phyloP scores from a whole-genome alignment of 2,113 vertebrate species.

The Macaca nemestrina region DNA sequence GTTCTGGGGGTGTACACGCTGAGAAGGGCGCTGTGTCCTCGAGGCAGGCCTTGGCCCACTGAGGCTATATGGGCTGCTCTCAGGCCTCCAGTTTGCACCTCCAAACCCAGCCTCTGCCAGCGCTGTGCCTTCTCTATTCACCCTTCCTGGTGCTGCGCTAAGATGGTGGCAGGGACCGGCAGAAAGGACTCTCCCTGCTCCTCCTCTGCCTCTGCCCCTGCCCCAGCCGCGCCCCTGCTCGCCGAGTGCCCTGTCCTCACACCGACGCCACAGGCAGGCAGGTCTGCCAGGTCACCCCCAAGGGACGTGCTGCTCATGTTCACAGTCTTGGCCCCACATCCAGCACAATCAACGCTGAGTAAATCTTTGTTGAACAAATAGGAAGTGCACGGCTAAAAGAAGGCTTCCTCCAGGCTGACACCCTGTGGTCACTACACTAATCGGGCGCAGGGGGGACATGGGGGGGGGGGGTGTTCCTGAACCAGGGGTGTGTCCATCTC shows the following conservation, averaged over 20 bases:
- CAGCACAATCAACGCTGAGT: fast-evolving
- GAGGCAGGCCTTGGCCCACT: not conserved
- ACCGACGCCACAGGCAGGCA: fast-evolving
- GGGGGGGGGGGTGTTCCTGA: fast-evolving
- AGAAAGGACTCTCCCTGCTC: not conserved
- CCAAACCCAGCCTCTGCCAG: not conserved
- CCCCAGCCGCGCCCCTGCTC: not conserved
- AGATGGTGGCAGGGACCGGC: too few relatives aligned
- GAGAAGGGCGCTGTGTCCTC: fast-evolving
- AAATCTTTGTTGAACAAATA: not conserved
- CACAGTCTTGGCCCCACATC: fast-evolving
- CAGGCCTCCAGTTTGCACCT: not conserved
- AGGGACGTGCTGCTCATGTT: fast-evolving
- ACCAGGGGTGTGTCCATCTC: not conserved
- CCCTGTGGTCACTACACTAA: not conserved
- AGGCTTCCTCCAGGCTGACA: not conserved
- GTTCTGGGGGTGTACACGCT: fast-evolving
- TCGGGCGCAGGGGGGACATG: fast-evolving
- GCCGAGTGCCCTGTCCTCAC: not conserved
- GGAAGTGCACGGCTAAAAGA: fast-evolving
- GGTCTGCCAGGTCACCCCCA: not conserved
- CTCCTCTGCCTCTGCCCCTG: not conserved
- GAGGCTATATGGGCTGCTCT: fast-evolving
- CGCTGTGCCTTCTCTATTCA: fast-evolving
- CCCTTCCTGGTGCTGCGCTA: not conserved